A percentile compares a stretch with the other conserved stretches of the same genome.
Conservation (phyloP, 2,113 vertebrate genomes). For the Prinia subflava region DNA sequence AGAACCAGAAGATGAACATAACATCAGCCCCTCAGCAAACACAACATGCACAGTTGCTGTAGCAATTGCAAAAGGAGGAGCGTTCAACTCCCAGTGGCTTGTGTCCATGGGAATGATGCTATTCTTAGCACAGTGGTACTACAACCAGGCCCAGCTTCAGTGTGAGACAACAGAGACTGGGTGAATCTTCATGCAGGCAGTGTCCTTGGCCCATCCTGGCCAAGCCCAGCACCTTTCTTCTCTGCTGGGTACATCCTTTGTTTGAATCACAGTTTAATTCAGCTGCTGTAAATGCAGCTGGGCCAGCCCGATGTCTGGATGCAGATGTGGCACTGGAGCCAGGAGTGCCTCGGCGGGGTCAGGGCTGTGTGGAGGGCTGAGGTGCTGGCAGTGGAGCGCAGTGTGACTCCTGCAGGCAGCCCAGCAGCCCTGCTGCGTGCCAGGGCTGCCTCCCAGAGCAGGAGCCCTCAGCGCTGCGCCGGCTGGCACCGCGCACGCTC, state of each 20-base stretch:
- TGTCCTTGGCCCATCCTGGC: not conserved
- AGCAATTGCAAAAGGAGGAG: not conserved
- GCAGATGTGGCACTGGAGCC: not conserved
- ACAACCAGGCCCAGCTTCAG: not conserved
- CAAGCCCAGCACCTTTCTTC: not conserved
- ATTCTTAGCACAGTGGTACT: not conserved
- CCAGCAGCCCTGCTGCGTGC: not conserved
- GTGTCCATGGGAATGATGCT: not conserved
- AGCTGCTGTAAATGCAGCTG: not conserved
- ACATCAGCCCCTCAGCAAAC: not conserved
- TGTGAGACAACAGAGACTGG: rapidly evolving
- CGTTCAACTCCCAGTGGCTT: not conserved
- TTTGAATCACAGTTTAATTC: not conserved
- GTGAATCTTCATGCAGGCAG: not conserved
- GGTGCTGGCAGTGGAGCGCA: not conserved
- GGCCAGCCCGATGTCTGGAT: not conserved
- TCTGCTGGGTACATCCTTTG: not conserved
- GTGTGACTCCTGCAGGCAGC: not conserved
- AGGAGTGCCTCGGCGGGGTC: not conserved
- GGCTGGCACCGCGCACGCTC: not conserved
- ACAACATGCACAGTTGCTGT: not conserved
- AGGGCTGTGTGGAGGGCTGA: not conserved
- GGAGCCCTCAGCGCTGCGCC: not conserved
- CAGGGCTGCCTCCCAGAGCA: not conserved
- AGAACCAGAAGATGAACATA: not conserved